phyloP scores from a whole-genome alignment of 2,113 vertebrate species.

The Laticauda laticaudata region DNA sequence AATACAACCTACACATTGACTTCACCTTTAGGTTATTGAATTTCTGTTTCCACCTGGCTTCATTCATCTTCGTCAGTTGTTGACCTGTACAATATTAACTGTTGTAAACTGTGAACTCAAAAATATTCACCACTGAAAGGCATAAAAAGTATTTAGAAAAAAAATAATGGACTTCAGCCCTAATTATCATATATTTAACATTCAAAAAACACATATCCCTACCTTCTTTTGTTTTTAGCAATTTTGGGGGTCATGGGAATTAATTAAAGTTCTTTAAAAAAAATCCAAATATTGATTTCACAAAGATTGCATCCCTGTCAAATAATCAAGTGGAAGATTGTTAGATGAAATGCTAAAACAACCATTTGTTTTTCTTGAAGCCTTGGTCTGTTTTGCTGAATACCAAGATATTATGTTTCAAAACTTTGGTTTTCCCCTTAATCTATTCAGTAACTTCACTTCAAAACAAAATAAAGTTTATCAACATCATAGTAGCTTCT shows the following conservation, averaged over 20 bases:
- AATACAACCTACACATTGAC: not conserved
- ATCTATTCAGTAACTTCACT: not conserved
- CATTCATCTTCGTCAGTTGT: not conserved
- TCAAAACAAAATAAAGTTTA: not conserved
- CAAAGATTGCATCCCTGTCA: not conserved
- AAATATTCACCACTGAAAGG: not conserved
- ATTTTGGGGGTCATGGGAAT: not conserved
- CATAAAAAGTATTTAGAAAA: not conserved
- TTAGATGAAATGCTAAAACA: not conserved
- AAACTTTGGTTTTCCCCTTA: not conserved
- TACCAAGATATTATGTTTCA: not conserved
- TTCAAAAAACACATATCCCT: not conserved
- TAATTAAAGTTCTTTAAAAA: not conserved
- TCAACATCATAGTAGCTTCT: not conserved
- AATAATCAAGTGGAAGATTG: not conserved
- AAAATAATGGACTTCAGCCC: not conserved
- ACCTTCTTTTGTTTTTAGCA: not conserved
- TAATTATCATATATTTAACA: not conserved
- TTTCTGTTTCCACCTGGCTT: not conserved
- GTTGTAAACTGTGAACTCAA: not conserved
- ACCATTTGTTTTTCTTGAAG: not conserved
- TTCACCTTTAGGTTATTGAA: not conserved
- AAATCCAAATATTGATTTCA: not conserved
- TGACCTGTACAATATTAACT: not conserved
- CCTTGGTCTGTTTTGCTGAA: not conserved